Evolutionary conservation across 2,888 invertebrate species (phyloP).

Genomic region (Seladonia tumulorum): DNA sequence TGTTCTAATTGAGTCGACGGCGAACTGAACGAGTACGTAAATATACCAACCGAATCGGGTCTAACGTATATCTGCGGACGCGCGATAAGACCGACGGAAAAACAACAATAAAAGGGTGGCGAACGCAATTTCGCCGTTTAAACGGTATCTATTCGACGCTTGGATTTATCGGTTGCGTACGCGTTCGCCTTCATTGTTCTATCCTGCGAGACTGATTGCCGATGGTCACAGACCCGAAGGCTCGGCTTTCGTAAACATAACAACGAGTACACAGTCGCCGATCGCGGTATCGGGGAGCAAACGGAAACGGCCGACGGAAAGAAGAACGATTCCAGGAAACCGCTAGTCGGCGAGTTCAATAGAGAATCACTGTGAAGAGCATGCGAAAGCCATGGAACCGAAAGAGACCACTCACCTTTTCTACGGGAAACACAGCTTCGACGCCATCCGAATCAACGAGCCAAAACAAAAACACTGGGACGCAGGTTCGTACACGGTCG

Average conservation of each 20-base stretch:
- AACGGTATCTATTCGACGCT: slow-evolving; percentile 33
- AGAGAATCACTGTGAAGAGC: not conserved
- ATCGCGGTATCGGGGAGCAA: not conserved
- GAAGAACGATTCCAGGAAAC: slow-evolving; percentile 13
- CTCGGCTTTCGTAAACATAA: slow-evolving; percentile 15
- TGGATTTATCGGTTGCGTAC: slow-evolving; percentile 34
- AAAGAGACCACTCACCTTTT: slow-evolving; percentile 71
- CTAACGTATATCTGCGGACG: slow-evolving; percentile 17
- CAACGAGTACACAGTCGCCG: not conserved
- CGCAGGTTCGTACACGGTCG: slow-evolving; percentile 31
- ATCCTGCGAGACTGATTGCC: slow-evolving; percentile 13
- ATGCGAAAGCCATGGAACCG: slow-evolving; percentile 62
- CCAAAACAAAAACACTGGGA: slow-evolving; percentile 22
- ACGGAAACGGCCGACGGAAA: not conserved
- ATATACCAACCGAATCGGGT: slow-evolving; percentile 24
- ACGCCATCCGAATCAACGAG: slow-evolving; percentile 52
- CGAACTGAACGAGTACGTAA: slow-evolving; percentile 27
- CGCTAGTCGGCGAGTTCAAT: slow-evolving; percentile 19
- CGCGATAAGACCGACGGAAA: slow-evolving; percentile 39
- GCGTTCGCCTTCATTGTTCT: slow-evolving; percentile 11
- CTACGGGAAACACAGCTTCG: slow-evolving; percentile 41
- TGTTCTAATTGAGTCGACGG: slow-evolving; percentile 2
- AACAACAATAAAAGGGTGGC: slow-evolving; percentile 44
- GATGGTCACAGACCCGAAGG: slow-evolving; percentile 17
- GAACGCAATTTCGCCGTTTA: slow-evolving; percentile 38